These are phyloP conservation scores for Platycheirus albimanus DNA, from an alignment of 2,888 invertebrate genomes.

Conservation along the genomic window DNA sequence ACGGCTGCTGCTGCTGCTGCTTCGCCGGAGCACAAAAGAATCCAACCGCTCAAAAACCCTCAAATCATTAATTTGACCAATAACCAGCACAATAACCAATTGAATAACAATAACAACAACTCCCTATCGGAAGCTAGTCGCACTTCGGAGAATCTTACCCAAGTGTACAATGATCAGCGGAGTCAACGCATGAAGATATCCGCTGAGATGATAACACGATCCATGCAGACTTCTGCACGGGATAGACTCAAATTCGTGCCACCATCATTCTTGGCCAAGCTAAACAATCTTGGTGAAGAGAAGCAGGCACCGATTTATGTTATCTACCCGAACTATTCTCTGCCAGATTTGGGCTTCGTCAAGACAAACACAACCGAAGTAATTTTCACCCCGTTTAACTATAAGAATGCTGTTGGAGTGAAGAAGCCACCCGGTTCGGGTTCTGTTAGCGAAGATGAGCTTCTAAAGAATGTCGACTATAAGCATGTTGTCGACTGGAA, in stretches of 20 bases:
- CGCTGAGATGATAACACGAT: slow-evolving; percentile 86
- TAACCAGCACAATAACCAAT: slow-evolving; percentile 76
- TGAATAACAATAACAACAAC: slow-evolving; percentile 82
- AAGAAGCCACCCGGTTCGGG: slow-evolving; percentile 80
- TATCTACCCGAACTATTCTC: slow-evolving; percentile 94
- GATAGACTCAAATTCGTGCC: slow-evolving; percentile 86
- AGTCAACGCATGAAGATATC: slow-evolving; percentile 75
- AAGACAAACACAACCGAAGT: slow-evolving; percentile 85
- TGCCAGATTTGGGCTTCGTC: slow-evolving; percentile 94
- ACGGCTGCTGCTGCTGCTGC: slow-evolving; percentile 77
- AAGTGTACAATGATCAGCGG: slow-evolving; percentile 76
- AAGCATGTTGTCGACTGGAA: slow-evolving; percentile 96
- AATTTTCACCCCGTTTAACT: slow-evolving; percentile 86
- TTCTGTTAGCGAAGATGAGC: slow-evolving; percentile 89
- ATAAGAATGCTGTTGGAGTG: slow-evolving; percentile 85
- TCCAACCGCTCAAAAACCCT: slow-evolving; percentile 81
- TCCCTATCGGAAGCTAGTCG: slow-evolving; percentile 80
- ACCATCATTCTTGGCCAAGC: slow-evolving; percentile 88
- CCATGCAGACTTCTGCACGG: slow-evolving; percentile 87
- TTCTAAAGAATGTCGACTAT: slow-evolving; percentile 90
- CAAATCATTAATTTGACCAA: slow-evolving; percentile 79
- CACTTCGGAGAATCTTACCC: slow-evolving; percentile 81
- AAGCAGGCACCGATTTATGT: slow-evolving; percentile 91
- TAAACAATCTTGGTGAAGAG: slow-evolving; percentile 86
- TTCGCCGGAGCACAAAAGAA: slow-evolving; percentile 80